These are phyloP conservation scores for Pempheris klunzingeri DNA, from an alignment of 2,797 vertebrate genomes.

Conservation along the genomic window DNA sequence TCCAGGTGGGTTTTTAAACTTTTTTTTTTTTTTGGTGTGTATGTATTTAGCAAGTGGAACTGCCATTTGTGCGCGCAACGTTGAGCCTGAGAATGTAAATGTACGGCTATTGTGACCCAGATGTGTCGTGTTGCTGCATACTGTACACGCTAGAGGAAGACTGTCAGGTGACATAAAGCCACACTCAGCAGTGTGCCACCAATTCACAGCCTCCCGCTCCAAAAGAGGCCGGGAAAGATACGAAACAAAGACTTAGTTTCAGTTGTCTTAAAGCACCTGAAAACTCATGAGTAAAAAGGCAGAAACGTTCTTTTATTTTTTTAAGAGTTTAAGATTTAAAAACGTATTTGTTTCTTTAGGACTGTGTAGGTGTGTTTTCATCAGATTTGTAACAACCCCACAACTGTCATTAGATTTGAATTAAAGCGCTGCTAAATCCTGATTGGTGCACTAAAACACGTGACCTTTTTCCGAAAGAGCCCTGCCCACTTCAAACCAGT, in stretches of 20 bases:
- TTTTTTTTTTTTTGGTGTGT: conserved; percentile 37
- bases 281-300: not conserved
- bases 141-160: conserved; percentile 32
- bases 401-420: not conserved
- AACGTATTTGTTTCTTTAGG: not conserved
- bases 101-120: conserved; percentile 62
- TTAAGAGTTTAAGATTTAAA: not conserved
- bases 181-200: conserved; percentile 59
- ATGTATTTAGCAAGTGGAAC: conserved; percentile 68
- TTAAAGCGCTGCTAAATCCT: not conserved
- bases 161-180: conserved; percentile 59
- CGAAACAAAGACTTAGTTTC: not conserved
- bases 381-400: not conserved
- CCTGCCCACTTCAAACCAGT: not conserved
- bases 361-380: not conserved
- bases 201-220: not conserved
- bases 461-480: not conserved
- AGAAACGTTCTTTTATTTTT: not conserved
- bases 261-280: conserved; percentile 1
- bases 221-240: conserved; percentile 2
- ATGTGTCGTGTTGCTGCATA: conserved; percentile 61
- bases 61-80: conserved; percentile 54
- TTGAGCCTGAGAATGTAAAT: conserved; percentile 64
- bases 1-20: conserved; percentile 58
- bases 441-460: too few relatives aligned